Evolutionary conservation across 2,113 vertebrate genomes (phyloP).

Genomic region (Jacana jacana): DNA sequence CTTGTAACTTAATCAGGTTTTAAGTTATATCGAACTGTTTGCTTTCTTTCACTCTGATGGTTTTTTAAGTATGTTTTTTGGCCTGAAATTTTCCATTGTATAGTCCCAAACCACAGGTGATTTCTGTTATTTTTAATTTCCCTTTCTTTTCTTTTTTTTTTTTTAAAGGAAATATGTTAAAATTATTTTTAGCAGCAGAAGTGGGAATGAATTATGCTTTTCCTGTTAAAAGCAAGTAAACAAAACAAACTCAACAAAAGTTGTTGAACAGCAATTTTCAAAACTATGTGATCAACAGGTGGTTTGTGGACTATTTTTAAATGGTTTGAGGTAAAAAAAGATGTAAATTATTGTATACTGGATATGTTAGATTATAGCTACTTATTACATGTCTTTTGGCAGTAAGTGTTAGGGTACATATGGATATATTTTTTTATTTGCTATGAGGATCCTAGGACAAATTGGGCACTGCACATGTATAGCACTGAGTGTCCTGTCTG

Average conservation of each 20-base stretch:
- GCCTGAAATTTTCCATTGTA: constrained; percentile 4
- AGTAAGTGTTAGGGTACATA: background rate
- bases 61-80: background rate
- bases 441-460: background rate
- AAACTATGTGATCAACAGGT: background rate
- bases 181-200: background rate
- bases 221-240: background rate
- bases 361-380: background rate
- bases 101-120: background rate
- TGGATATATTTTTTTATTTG: background rate
- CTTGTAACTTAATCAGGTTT: background rate
- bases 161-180: background rate
- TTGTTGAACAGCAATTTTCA: background rate
- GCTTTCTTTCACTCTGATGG: background rate
- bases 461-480: background rate
- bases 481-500: background rate
- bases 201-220: background rate
- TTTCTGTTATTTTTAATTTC: background rate
- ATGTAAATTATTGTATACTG: background rate
- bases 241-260: background rate
- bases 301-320: background rate
- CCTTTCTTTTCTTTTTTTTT: background rate
- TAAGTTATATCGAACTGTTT: background rate
- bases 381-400: background rate
- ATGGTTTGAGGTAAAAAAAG: background rate